Percentiles rank a stretch among this genome's conserved stretches.
Evolutionary conservation across 1,140 invertebrate species (phyloP).

Genomic region (Copidosoma floridanum): DNA sequence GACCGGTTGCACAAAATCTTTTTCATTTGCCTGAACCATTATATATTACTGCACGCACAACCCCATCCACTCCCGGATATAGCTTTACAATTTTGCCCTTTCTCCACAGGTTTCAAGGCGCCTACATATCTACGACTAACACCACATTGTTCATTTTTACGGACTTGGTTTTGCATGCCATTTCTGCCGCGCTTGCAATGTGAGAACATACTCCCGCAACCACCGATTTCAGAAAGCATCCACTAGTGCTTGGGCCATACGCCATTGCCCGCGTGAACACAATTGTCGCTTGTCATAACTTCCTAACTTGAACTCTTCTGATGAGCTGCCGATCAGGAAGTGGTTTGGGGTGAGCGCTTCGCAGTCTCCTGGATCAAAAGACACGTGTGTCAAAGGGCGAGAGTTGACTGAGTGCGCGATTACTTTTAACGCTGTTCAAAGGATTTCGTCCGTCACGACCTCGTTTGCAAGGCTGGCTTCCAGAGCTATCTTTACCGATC

Average conservation of each 20-base stretch:
- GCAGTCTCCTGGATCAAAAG: background rate
- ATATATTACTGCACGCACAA: background rate
- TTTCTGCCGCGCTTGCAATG: background rate
- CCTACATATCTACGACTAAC: background rate
- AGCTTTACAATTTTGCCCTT: background rate
- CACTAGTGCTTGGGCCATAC: background rate
- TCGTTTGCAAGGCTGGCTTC: background rate
- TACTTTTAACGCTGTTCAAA: background rate
- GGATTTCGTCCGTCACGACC: background rate
- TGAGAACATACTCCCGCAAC: conserved; percentile 14
- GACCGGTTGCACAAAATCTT: background rate
- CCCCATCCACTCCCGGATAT: background rate
- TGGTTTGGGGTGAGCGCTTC: no score
- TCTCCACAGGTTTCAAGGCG: background rate
- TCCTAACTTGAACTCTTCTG: no score
- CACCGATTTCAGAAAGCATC: conserved; percentile 12
- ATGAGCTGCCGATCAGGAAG: no score
- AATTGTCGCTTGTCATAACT: no score
- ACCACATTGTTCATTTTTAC: conserved; percentile 1
- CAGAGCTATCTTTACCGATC: background rate
- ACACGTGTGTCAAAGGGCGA: conserved; percentile 18
- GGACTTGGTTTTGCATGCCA: background rate
- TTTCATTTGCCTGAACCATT: background rate
- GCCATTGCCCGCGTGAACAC: background rate
- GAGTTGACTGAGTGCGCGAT: conserved; percentile 1